Evolutionary conservation across 2,888 invertebrate species (phyloP).

Genomic region (Leptopilina drosophilae): DNA sequence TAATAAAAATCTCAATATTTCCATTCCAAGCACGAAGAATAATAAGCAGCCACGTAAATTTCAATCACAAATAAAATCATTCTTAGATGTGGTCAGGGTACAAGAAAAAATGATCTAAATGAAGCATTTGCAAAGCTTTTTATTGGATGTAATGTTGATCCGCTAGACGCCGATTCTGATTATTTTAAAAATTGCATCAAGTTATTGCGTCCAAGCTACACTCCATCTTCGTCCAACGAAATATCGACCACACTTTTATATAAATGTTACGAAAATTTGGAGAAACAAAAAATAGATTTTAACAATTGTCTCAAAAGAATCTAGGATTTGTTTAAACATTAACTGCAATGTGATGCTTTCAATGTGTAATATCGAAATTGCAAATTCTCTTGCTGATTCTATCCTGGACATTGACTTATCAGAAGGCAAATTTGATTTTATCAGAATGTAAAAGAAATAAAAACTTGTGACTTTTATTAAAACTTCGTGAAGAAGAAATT

Average conservation of each 20-base stretch:
- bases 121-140: too few species aligned
- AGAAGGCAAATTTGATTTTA: not conserved
- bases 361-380: not conserved
- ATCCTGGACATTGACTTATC: not conserved
- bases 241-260: not conserved
- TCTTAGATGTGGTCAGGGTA: too few species aligned
- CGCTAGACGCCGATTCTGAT: too few species aligned
- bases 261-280: not conserved
- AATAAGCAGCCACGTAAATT: too few species aligned
- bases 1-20: too few species aligned
- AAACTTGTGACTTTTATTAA: not conserved
- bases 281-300: not conserved
- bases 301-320: not conserved
- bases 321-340: not conserved
- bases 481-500: not conserved
- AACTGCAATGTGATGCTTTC: not conserved
- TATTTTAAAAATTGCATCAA: too few species aligned
- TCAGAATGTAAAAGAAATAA: not conserved
- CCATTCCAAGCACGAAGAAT: too few species aligned
- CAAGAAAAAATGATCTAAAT: too few species aligned
- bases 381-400: not conserved
- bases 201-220: not conserved
- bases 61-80: too few species aligned
- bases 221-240: not conserved
- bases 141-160: too few species aligned